A percentile compares a stretch with the other conserved stretches of the same genome.
These are phyloP conservation scores for Dasypus novemcinctus DNA, from an alignment of 2,113 vertebrate genomes.

Conservation along the genomic window DNA sequence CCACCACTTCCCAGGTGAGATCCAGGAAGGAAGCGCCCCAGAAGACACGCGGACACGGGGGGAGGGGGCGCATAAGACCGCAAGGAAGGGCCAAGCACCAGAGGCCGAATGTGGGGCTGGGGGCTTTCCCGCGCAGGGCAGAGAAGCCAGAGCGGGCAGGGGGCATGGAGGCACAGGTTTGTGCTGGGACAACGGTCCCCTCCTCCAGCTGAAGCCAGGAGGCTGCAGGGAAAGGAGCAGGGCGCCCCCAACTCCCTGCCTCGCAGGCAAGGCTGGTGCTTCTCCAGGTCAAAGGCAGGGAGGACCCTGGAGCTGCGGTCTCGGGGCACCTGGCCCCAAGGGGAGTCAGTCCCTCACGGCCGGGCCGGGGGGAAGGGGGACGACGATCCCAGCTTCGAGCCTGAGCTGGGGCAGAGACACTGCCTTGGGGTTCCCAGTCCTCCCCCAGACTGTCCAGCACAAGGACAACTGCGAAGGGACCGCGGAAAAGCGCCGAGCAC, in stretches of 20 bases:
- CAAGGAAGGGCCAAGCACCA: not conserved
- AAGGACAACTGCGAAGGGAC: slow-evolving; percentile 84
- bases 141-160: rapidly evolving
- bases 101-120: rapidly evolving
- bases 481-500: slow-evolving; percentile 88
- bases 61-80: too few relatives aligned
- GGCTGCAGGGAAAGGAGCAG: not conserved
- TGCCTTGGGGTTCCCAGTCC: not conserved
- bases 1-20: not conserved
- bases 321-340: not conserved
- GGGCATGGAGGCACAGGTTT: not conserved
- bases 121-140: rapidly evolving
- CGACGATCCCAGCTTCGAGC: not conserved
- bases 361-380: not conserved
- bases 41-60: not conserved
- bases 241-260: not conserved
- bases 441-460: slow-evolving; percentile 85
- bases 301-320: not conserved
- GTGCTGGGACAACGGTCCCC: not conserved
- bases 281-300: not conserved
- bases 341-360: not conserved
- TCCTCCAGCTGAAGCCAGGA: not conserved
- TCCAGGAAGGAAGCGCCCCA: rapidly evolving
- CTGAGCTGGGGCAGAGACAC: not conserved
- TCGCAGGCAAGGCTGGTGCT: not conserved